A percentile compares a stretch with the other conserved stretches of the same genome.
phyloP scores from a whole-genome alignment of 2,797 vertebrate species.

The Thunnus albacares region DNA sequence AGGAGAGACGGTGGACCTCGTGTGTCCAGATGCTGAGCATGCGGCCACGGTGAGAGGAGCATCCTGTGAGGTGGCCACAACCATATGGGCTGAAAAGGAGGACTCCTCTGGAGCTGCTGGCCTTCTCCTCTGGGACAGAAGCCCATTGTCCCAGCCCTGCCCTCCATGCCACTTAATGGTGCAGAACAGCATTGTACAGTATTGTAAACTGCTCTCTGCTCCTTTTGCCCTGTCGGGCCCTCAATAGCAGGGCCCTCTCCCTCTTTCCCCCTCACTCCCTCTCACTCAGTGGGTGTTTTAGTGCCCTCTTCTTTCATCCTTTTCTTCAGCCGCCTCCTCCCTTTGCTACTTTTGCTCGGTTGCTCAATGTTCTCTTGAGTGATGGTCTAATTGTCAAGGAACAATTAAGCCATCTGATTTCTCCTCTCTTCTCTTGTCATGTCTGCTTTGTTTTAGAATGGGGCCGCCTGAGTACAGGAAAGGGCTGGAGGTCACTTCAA shows the following conservation, averaged over 20 bases:
- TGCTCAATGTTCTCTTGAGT: conserved; percentile 85
- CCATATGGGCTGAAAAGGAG: conserved; percentile 88
- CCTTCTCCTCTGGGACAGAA: conserved; percentile 79
- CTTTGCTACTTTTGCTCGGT: conserved; percentile 82
- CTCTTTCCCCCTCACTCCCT: conserved; percentile 77
- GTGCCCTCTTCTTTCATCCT: conserved; percentile 85
- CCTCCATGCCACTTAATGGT: conserved; percentile 86
- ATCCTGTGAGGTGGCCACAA: conserved; percentile 80
- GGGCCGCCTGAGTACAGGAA: conserved; percentile 71
- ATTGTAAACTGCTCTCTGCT: conserved; percentile 88
- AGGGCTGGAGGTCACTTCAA: conserved; percentile 76
- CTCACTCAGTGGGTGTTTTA: conserved; percentile 88
- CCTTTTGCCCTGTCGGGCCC: conserved; percentile 76
- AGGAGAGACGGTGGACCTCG: conserved; percentile 69
- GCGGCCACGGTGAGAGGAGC: conserved; percentile 71
- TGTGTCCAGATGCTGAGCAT: conserved; percentile 91
- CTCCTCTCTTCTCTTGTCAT: conserved; percentile 76
- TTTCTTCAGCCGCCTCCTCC: conserved; percentile 80
- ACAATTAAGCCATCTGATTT: conserved; percentile 89
- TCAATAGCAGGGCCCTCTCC: conserved; percentile 83
- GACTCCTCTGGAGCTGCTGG: conserved; percentile 77
- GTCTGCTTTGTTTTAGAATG: conserved; percentile 80
- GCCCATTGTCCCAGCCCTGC: conserved; percentile 81
- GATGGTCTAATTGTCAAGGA: conserved; percentile 86
- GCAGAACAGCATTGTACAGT: conserved; percentile 90